Percentiles rank a stretch among this genome's conserved stretches.
These are phyloP conservation scores for Ips nitidus DNA, from an alignment of 1,140 invertebrate genomes.

Conservation along the genomic window DNA sequence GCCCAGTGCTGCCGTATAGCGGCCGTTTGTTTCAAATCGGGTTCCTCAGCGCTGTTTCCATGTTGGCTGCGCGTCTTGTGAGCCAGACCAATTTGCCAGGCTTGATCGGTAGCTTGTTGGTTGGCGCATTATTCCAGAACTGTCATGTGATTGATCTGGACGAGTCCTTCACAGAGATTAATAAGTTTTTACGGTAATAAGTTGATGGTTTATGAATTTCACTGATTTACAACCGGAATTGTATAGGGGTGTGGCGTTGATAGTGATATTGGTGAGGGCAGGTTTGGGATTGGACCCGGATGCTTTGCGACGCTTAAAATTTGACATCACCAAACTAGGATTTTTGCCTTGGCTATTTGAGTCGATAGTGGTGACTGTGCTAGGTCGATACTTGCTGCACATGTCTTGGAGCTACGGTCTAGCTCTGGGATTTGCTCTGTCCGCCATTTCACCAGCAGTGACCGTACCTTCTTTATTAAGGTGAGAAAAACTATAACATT, in stretches of 20 bases:
- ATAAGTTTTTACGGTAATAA: slow-evolving; percentile 25
- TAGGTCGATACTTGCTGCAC: slow-evolving; percentile 2
- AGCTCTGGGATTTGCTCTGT: slow-evolving; percentile 18
- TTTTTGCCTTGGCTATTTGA: slow-evolving; percentile 15
- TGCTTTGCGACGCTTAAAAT: slow-evolving; percentile 14
- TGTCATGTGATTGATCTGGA: slow-evolving; percentile 12
- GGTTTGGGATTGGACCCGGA: slow-evolving; percentile 13
- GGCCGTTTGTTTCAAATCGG: slow-evolving; percentile 18
- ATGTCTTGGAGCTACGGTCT: slow-evolving; percentile 20
- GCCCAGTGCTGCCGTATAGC: slow-evolving; percentile 1
- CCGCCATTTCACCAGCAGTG: slow-evolving; percentile 20
- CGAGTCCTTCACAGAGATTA: slow-evolving; percentile 10
- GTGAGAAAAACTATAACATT: neutral
- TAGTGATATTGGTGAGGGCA: slow-evolving; percentile 20
- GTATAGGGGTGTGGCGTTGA: slow-evolving; percentile 14
- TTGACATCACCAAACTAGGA: slow-evolving; percentile 12
- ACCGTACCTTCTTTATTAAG: slow-evolving; percentile 17
- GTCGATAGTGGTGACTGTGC: neutral
- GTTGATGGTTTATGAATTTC: neutral
- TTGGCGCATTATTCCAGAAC: slow-evolving; percentile 17
- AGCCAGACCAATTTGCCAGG: slow-evolving; percentile 15
- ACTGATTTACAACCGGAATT: neutral
- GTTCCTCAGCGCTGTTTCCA: slow-evolving; percentile 3
- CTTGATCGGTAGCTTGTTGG: slow-evolving; percentile 8
- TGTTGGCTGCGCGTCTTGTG: slow-evolving; percentile 12